Percentiles rank a stretch among this genome's conserved stretches.
These are phyloP conservation scores for Noctua comes DNA, from an alignment of 2,888 invertebrate species.

Conservation along the genomic window DNA sequence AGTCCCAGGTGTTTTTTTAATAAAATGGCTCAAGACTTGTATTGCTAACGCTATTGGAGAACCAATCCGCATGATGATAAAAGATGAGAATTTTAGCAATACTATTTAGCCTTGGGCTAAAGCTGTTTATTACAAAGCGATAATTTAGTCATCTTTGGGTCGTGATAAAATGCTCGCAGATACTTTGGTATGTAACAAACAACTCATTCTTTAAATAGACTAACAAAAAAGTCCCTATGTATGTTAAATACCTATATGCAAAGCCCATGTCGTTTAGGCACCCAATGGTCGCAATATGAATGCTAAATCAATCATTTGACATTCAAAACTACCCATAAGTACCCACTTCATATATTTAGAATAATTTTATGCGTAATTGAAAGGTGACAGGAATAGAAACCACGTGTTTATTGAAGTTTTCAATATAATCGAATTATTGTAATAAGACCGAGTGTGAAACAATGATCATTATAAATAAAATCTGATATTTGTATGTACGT, in stretches of 20 bases:
- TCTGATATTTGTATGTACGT: not conserved
- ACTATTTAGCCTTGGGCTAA: not conserved
- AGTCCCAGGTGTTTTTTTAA: not conserved
- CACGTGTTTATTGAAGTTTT: conserved; percentile 39
- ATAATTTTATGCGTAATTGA: conserved; percentile 46
- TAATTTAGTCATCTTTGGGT: conserved; percentile 14
- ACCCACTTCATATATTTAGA: conserved; percentile 33
- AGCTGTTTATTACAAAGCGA: conserved; percentile 6
- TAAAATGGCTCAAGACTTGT: not conserved
- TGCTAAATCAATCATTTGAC: conserved; percentile 43
- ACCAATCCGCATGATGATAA: not conserved
- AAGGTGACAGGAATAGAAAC: conserved; percentile 53
- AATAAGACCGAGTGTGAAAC: conserved; percentile 10
- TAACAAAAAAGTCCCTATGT: conserved; percentile 38
- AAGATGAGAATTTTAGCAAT: not conserved
- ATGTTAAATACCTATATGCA: conserved; percentile 12
- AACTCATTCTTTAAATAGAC: conserved; percentile 31
- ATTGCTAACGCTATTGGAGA: not conserved
- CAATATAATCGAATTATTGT: conserved; percentile 31
- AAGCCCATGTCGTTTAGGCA: conserved; percentile 30
- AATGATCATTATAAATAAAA: conserved; percentile 23
- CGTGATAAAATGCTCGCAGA: conserved; percentile 35
- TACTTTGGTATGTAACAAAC: conserved; percentile 31
- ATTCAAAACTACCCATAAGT: conserved; percentile 46
- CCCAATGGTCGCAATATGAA: conserved; percentile 41